Percentiles rank a stretch among this genome's conserved stretches.
Conservation (phyloP, 1,140 invertebrate species). For the Eurytemora carolleeae region DNA sequence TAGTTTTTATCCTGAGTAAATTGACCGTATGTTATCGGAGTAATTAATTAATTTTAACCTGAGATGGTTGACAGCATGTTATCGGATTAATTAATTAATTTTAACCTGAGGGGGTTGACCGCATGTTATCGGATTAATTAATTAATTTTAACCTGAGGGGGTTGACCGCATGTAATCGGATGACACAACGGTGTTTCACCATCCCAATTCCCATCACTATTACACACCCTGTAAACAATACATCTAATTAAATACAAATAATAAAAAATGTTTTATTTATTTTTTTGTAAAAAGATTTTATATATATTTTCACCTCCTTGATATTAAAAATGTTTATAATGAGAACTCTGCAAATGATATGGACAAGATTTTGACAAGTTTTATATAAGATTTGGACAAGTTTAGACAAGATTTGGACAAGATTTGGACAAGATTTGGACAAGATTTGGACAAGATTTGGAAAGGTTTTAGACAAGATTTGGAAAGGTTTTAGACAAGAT, state of each 20-base stretch:
- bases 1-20: too few relatives aligned
- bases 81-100: too few relatives aligned
- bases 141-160: background rate
- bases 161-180: background rate
- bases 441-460: background rate
- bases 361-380: too few relatives aligned
- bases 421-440: background rate
- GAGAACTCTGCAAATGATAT: background rate
- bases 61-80: too few relatives aligned
- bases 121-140: background rate
- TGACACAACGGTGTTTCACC: background rate
- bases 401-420: background rate
- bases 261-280: background rate
- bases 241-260: too few relatives aligned
- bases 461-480: background rate
- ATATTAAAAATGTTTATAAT: too few relatives aligned
- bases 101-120: background rate
- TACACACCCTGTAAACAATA: too few relatives aligned
- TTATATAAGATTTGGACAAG: background rate
- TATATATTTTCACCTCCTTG: too few relatives aligned
- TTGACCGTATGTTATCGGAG: too few relatives aligned
- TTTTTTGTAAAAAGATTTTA: background rate
- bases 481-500: background rate
- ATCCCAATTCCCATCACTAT: background rate
- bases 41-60: too few relatives aligned